Conservation (phyloP, 2,797 vertebrate genomes). For the Tangara arthus region DNA sequence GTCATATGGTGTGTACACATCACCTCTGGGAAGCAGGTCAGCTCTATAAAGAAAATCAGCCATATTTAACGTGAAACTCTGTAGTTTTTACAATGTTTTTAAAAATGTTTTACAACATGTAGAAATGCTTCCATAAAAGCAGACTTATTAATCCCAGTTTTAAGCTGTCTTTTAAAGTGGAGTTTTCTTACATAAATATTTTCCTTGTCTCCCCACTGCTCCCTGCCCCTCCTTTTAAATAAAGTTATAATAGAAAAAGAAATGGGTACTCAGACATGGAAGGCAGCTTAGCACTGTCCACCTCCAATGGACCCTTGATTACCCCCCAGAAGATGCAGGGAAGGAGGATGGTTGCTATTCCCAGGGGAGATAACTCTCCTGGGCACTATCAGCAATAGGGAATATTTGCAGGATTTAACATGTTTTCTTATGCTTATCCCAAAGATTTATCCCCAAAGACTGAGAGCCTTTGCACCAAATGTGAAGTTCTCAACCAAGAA, state of each 20-base stretch:
- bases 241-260: conserved; percentile 10
- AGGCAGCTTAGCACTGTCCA: background rate
- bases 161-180: conserved; percentile 64
- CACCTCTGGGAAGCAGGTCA: conserved; percentile 68
- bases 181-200: conserved; percentile 68
- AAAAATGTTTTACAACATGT: conserved; percentile 72
- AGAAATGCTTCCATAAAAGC: conserved; percentile 72
- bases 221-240: background rate
- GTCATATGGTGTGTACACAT: conserved; percentile 64
- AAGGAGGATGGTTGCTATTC: background rate
- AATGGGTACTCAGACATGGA: background rate
- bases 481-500: background rate
- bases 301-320: rapidly evolving
- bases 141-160: conserved; percentile 70
- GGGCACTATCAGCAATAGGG: background rate
- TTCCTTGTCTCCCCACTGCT: conserved; percentile 34
- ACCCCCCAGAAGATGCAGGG: background rate
- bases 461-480: background rate
- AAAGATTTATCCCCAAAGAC: background rate
- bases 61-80: conserved; percentile 63
- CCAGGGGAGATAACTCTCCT: background rate
- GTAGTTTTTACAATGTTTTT: conserved; percentile 69
- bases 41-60: conserved; percentile 67
- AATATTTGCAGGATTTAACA: background rate
- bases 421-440: background rate